A percentile compares a stretch with the other conserved stretches of the same genome.
Evolutionary conservation across 2,797 vertebrate species (phyloP).

Genomic region (Allobates femoralis): DNA sequence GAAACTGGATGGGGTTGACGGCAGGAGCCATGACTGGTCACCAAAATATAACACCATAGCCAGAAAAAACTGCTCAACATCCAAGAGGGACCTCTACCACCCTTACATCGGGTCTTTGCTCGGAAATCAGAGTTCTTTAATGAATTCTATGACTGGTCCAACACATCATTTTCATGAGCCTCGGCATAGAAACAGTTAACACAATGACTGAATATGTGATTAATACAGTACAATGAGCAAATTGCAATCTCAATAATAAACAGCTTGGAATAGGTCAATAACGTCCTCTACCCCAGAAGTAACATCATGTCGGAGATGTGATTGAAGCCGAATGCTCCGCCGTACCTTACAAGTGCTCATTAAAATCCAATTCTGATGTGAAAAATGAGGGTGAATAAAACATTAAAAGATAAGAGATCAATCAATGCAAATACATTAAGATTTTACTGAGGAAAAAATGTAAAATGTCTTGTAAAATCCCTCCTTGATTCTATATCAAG

Average conservation of each 20-base stretch:
- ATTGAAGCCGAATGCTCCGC: constrained; percentile 27
- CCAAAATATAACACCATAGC: too few relatives aligned
- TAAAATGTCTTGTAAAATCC: constrained; percentile 49
- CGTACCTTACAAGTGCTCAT: constrained; percentile 47
- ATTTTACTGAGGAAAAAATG: constrained; percentile 54
- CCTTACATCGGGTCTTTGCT: neutral
- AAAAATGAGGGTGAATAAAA: constrained; percentile 1
- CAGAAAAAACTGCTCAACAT: too few relatives aligned
- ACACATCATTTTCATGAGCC: neutral
- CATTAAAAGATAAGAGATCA: constrained; percentile 53
- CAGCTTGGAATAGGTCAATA: constrained; percentile 46
- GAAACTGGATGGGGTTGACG: too few relatives aligned
- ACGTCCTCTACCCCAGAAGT: constrained; percentile 24
- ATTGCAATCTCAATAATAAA: constrained; percentile 44
- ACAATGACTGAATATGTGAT: neutral
- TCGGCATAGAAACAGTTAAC: neutral
- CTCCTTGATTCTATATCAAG: constrained; percentile 40
- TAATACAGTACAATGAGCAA: constrained; percentile 12
- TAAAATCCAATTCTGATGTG: constrained; percentile 47
- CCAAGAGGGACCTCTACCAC: too few relatives aligned
- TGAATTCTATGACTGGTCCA: neutral
- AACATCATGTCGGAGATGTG: constrained; percentile 12
- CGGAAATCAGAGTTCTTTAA: neutral
- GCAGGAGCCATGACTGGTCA: too few relatives aligned
- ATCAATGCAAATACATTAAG: constrained; percentile 55